Conservation (phyloP, 2,113 vertebrate species). For the Sardina pilchardus region DNA sequence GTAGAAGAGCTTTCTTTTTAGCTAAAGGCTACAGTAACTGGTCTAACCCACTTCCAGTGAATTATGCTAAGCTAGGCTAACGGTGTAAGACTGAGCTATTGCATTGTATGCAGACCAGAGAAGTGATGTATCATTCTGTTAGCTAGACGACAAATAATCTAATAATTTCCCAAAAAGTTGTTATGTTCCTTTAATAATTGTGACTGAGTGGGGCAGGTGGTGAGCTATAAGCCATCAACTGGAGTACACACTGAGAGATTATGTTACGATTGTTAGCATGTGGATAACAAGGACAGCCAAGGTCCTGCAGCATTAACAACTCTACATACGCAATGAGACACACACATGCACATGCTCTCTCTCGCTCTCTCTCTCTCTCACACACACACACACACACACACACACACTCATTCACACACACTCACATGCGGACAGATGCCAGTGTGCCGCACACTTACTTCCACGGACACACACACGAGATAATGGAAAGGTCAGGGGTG, state of each 20-base stretch:
- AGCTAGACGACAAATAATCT: too few species aligned
- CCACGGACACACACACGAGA: conserved; percentile 60
- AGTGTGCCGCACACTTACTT: conserved; percentile 76
- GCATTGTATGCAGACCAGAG: too few species aligned
- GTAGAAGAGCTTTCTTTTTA: too few species aligned
- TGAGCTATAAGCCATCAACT: background rate
- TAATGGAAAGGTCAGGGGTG: conserved; percentile 63
- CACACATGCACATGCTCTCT: conserved; percentile 28
- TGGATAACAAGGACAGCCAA: background rate
- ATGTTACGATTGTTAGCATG: background rate
- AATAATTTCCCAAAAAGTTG: too few species aligned
- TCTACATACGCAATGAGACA: conserved; percentile 31
- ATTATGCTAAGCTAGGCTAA: too few species aligned
- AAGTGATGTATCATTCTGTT: too few species aligned
- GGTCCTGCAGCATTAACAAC: background rate
- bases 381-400: background rate
- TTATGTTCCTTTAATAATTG: too few species aligned
- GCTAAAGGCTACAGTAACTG: too few species aligned
- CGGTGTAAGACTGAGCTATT: too few species aligned
- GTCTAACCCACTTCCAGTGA: too few species aligned
- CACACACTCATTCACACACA: background rate
- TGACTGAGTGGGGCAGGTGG: too few species aligned
- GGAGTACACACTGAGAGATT: background rate
- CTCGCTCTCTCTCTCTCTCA: too few species aligned
- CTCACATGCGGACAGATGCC: background rate